These are phyloP conservation scores for Steromphala cineraria DNA, from an alignment of 2,888 invertebrate genomes.

Conservation along the genomic window DNA sequence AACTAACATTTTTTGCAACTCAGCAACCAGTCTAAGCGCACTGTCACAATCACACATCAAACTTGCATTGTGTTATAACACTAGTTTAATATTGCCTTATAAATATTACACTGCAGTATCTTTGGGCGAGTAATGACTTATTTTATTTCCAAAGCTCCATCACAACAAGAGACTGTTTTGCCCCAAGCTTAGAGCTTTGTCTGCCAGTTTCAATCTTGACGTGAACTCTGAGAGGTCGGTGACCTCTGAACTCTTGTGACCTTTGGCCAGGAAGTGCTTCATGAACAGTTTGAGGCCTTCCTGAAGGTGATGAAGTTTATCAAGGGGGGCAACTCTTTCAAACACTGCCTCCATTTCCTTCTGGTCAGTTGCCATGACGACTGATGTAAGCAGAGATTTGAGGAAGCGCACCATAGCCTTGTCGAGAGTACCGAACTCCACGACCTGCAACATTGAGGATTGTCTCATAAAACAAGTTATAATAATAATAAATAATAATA, in stretches of 20 bases:
- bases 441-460: slow-evolving; percentile 78
- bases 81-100: too few relatives aligned
- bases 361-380: slow-evolving; percentile 83
- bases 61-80: too few relatives aligned
- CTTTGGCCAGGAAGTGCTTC: slow-evolving; percentile 86
- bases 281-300: slow-evolving; percentile 90
- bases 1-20: too few relatives aligned
- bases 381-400: slow-evolving; percentile 84
- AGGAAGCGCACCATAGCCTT: slow-evolving; percentile 87
- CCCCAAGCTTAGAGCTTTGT: slow-evolving; percentile 43
- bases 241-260: slow-evolving; percentile 41
- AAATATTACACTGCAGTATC: too few relatives aligned
- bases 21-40: too few relatives aligned
- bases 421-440: slow-evolving; percentile 90
- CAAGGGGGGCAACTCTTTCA: slow-evolving; percentile 83
- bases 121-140: too few relatives aligned
- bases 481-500: too few relatives aligned
- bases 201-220: slow-evolving; percentile 53
- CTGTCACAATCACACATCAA: too few relatives aligned
- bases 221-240: slow-evolving; percentile 31
- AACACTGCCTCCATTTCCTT: slow-evolving; percentile 82
- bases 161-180: slow-evolving; percentile 41
- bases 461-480: too few relatives aligned
- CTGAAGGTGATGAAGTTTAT: slow-evolving; percentile 84
- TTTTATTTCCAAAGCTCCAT: background rate